Evolutionary conservation across 35 echinoderm and acorn worm species (phyloP), one percentile per base, ranked within the genome.

Genomic region (Apostichopus californicus): DNA sequence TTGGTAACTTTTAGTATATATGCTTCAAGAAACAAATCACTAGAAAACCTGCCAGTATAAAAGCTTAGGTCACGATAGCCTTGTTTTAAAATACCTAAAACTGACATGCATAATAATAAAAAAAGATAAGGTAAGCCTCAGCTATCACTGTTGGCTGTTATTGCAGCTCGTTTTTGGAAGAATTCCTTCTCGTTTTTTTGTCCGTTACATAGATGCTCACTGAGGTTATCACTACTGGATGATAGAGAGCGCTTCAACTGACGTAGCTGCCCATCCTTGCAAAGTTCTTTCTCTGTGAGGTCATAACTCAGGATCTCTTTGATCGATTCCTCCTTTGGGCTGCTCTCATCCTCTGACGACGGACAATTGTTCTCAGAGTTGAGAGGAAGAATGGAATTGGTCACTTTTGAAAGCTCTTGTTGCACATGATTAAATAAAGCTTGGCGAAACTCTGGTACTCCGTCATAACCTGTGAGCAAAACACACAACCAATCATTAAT

Each of bases 391-490:
- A 18, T 78, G 88, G 88, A 84, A 63, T 85, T 57, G 73, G 57
- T 92, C 26, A 92, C 80, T 72, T 83, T 75, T 92, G 78, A 81
- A 83, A 91, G 79, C 93, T 91, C 61, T 61, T 77, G 89, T 80
- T 91, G 86, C 55, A 94, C 79, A 57, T 94, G 82, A 11, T 91
- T 94, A 61, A 94, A 91, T 90, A 94, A 91, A 77, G 86, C 93
- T 58, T 85, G 73, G 24, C 80, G 90, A 57, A 94, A 94, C 21
- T 94, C 88, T 24, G 93, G 78, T 46, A 94, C 93, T 73, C 93
- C 93, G 20, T 94, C 93, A 75, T 94, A 94, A 66, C 93, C 93
- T 94, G 66, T 9, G 57, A n/a, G 5, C n/a, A 78, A 78, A 78
- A 8, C 8, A 46, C 77, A 78, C 8, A 78, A 78, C 5, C 5